Evolutionary conservation across 2,888 invertebrate species (phyloP).

Genomic region (Hybos culiciformis): DNA sequence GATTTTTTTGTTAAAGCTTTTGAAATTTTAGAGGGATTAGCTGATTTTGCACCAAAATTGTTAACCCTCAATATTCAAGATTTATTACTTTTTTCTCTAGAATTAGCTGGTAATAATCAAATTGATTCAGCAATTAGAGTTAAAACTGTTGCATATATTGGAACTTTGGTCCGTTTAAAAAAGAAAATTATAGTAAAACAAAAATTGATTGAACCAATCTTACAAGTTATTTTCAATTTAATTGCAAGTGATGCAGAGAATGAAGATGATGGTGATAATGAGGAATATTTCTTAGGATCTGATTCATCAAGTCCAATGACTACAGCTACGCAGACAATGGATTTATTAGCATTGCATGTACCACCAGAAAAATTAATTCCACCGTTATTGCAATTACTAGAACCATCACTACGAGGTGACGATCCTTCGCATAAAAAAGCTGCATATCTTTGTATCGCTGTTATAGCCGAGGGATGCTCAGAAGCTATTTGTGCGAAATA

Average conservation of each 20-base stretch:
- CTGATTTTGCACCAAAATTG: slow-evolving; percentile 30
- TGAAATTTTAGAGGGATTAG: slow-evolving; percentile 31
- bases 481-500: slow-evolving; percentile 60
- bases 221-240: slow-evolving; percentile 50
- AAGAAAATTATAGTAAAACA: slow-evolving; percentile 57
- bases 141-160: slow-evolving; percentile 52
- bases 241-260: slow-evolving; percentile 50
- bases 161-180: slow-evolving; percentile 51
- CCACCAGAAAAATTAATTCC: slow-evolving; percentile 65
- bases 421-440: slow-evolving; percentile 54
- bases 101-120: slow-evolving; percentile 42
- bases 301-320: slow-evolving; percentile 50
- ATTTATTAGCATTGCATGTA: slow-evolving; percentile 56
- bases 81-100: slow-evolving; percentile 51
- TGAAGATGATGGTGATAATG: slow-evolving; percentile 47
- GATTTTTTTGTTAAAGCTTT: slow-evolving; percentile 37
- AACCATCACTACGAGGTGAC: slow-evolving; percentile 47
- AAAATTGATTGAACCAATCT: slow-evolving; percentile 53
- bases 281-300: slow-evolving; percentile 50
- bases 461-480: slow-evolving; percentile 64
- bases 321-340: slow-evolving; percentile 59
- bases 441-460: slow-evolving; percentile 57
- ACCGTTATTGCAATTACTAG: slow-evolving; percentile 49
- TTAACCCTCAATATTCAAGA: slow-evolving; percentile 45
- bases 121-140: slow-evolving; percentile 48